Evolutionary conservation across 2,113 vertebrate genomes (phyloP), one percentile per base, ranked within the genome.

Genomic region (Cygnus atratus): DNA sequence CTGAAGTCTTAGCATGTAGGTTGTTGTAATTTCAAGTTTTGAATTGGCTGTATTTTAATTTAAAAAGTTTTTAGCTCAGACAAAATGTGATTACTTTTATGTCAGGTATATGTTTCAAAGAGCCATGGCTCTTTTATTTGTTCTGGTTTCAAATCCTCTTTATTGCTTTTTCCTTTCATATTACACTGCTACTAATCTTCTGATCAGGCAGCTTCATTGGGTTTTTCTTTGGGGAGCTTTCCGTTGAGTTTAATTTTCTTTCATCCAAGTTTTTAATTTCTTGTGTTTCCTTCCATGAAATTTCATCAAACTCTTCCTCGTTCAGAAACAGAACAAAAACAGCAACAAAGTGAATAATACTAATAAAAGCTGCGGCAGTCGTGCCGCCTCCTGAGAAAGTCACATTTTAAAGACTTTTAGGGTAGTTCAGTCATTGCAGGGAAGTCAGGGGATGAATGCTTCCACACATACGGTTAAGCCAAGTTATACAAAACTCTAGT

Each of bases 111-210:
- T 78, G 70, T 92, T 92, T 92, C 73, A 82, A 88, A 75, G 91
- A 95, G 84, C 52, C 74, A 35, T 89, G 77, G 87, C 78, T 95
- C 70, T 82, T 96, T 75, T 68, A 65, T 87, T 93, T 87, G 58
- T 84, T 91, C 66, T 82, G 28, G 22, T 91, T 95, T 80, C 66
- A 84, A 91, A 43, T 75, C 35, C 26, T 84, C 58, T 84, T 92
- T 96, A 93, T 95, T 96, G 70, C 87, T 82, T 92, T 95, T 95
- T 79, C 43, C 54, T 84, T 92, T 95, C 48, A 43, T 91, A 75
- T 88, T 79, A 65, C 3, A 4, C 57, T 79, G 57, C 58, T 89
- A 54, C 52, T 97, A 92, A 92, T 93, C 90, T 94, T 90, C 55
- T 78, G 57, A 91, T 92, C 93, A 76, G 33, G 26, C 29, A 67